Evolutionary conservation across 2,888 invertebrate genomes (phyloP).

Genomic region (Pachliopta kotzebuea): DNA sequence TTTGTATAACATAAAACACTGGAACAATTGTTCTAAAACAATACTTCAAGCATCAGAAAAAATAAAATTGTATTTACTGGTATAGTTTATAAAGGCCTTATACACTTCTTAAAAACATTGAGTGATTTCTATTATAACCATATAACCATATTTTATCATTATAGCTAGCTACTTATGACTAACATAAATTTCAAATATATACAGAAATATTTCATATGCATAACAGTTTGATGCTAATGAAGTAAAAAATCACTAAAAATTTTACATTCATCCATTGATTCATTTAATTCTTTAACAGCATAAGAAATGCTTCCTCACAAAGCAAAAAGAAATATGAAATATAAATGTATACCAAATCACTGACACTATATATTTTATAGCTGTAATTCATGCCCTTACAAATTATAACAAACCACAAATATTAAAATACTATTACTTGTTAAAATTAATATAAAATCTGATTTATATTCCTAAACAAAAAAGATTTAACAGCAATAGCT

Average conservation of each 20-base stretch:
- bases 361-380: no score
- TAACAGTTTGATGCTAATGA: slow-evolving; percentile 32
- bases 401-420: no score
- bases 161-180: slow-evolving; percentile 72
- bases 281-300: slow-evolving; percentile 12
- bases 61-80: neutral
- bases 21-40: neutral
- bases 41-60: neutral
- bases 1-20: neutral
- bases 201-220: slow-evolving; percentile 57
- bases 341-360: no score
- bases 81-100: slow-evolving; percentile 1
- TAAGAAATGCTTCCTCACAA: slow-evolving; percentile 13
- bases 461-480: no score
- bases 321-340: no score
- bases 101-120: slow-evolving; percentile 39
- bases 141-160: slow-evolving; percentile 37
- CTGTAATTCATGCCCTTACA: no score
- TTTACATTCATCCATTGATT: slow-evolving; percentile 13
- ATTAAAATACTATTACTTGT: no score
- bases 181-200: slow-evolving; percentile 69
- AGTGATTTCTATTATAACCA: slow-evolving; percentile 37
- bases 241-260: slow-evolving; percentile 27
- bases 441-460: no score
- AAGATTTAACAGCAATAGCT: no score